A percentile compares a stretch with the other conserved stretches of the same genome.
These are phyloP conservation scores for Porites rus DNA, from an alignment of 92 coral and sea anemone genomes.

Conservation along the genomic window DNA sequence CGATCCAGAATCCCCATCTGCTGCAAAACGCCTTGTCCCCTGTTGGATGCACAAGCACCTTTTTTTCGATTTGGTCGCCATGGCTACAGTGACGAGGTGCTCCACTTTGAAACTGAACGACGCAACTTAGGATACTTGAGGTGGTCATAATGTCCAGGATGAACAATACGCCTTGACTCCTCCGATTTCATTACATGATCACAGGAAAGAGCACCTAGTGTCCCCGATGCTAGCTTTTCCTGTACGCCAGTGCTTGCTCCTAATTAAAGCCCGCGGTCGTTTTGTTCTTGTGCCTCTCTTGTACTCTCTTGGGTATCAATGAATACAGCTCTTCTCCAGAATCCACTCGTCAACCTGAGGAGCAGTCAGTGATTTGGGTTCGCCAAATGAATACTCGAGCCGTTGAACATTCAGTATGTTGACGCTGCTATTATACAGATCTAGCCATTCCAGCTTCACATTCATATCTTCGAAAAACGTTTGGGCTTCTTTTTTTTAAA, in stretches of 20 bases:
- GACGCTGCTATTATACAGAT: not conserved
- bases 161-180: not conserved
- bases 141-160: constrained; percentile 5
- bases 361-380: not conserved
- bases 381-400: constrained; percentile 8
- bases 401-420: not conserved
- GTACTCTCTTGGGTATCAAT: too few species aligned
- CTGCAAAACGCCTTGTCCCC: not conserved
- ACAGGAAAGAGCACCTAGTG: constrained; percentile 47
- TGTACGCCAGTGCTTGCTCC: constrained; percentile 44
- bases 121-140: not conserved
- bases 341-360: constrained; percentile 30
- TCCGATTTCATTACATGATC: constrained; percentile 28
- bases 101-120: too few species aligned
- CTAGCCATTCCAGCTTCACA: not conserved
- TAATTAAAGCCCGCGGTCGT: too few species aligned
- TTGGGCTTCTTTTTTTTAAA: constrained; percentile 7
- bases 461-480: constrained; percentile 6
- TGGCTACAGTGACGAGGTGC: too few species aligned
- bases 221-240: constrained; percentile 17
- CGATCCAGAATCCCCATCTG: too few species aligned
- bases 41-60: constrained; percentile 5
- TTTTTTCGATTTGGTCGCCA: not conserved
- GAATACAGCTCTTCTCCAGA: not conserved
- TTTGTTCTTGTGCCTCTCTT: too few species aligned